Conservation (phyloP, 2,797 vertebrate species). For the Chromobotia macracanthus region DNA sequence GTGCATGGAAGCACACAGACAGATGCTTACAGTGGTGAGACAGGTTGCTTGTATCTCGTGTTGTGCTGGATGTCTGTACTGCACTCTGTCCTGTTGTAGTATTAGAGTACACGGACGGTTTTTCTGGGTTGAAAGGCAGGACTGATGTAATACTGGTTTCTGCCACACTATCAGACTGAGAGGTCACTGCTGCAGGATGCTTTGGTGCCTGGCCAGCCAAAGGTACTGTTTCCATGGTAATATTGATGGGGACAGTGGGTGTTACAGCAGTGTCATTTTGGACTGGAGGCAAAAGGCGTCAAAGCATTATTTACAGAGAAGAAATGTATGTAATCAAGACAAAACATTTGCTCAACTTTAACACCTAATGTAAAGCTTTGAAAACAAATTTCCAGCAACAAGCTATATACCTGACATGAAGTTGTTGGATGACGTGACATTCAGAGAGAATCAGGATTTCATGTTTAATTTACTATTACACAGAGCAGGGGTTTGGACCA, state of each 20-base stretch:
- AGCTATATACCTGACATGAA: no score
- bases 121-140: slow-evolving; percentile 63
- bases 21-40: slow-evolving; percentile 89
- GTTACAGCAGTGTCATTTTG: slow-evolving; percentile 49
- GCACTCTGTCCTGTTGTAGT: slow-evolving; percentile 63
- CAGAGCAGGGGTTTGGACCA: not conserved
- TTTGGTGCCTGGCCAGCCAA: slow-evolving; percentile 44
- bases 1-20: not conserved
- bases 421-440: not conserved
- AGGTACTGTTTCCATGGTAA: slow-evolving; percentile 41
- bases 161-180: slow-evolving; percentile 65
- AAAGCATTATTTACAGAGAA: not conserved
- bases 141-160: slow-evolving; percentile 56
- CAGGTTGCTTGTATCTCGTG: slow-evolving; percentile 86
- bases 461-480: no score
- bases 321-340: not conserved
- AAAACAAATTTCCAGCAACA: not conserved
- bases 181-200: slow-evolving; percentile 56
- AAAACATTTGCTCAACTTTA: not conserved
- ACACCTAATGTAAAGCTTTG: not conserved
- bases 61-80: slow-evolving; percentile 69
- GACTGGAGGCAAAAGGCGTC: slow-evolving; percentile 18
- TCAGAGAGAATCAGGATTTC: no score
- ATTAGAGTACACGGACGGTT: slow-evolving; percentile 47
- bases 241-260: slow-evolving; percentile 38